A percentile compares a stretch with the other conserved stretches of the same genome.
These are phyloP conservation scores for Tragelaphus imberbis DNA, from an alignment of 2,113 vertebrate genomes.

Conservation along the genomic window DNA sequence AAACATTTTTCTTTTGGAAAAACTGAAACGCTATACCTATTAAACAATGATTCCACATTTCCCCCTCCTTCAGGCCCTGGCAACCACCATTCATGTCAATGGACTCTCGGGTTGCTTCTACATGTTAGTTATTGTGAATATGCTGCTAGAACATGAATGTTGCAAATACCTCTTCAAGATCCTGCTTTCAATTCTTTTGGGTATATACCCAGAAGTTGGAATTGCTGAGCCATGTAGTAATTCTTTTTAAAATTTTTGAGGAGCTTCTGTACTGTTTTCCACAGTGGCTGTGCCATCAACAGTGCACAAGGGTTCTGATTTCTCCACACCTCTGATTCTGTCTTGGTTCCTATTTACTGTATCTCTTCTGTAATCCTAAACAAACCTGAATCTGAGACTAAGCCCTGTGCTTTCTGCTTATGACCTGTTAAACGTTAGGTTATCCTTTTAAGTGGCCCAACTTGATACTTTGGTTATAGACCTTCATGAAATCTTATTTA, in stretches of 20 bases:
- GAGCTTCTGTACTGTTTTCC: neutral
- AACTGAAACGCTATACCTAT: neutral
- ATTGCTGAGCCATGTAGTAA: too few relatives aligned
- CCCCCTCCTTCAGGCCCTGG: neutral
- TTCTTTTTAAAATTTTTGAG: neutral
- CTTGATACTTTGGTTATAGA: neutral
- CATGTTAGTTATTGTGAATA: neutral
- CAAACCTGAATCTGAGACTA: neutral
- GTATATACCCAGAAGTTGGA: neutral
- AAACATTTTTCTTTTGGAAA: neutral
- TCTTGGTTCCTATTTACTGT: neutral
- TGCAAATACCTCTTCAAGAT: neutral
- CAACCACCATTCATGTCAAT: neutral
- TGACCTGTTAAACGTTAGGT: neutral
- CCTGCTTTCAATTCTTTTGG: neutral
- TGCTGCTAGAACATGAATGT: neutral
- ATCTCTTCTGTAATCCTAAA: neutral
- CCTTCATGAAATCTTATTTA: neutral
- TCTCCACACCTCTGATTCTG: neutral
- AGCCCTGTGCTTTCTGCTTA: neutral
- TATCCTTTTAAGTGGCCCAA: neutral
- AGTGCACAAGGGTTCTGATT: neutral
- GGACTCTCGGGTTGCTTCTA: neutral
- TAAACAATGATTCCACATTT: neutral
- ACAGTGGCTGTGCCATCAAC: neutral